Conservation (phyloP, 1,140 invertebrate genomes). For the Lordiphosa stackelbergi region DNA sequence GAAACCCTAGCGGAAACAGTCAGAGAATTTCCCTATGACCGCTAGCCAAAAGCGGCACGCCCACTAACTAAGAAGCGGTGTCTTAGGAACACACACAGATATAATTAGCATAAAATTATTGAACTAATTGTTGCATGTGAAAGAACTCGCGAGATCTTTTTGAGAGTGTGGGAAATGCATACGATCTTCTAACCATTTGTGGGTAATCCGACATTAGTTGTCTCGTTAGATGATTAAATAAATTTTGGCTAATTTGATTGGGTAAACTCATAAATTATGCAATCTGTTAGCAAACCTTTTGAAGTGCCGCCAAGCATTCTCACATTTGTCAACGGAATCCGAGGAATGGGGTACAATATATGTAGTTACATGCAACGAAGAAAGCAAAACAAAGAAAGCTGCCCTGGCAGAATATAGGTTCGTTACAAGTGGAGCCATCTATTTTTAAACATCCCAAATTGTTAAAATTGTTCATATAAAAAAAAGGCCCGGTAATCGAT, state of each 20-base stretch:
- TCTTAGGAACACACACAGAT: slow-evolving; percentile 45
- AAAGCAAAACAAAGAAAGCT: too few relatives aligned
- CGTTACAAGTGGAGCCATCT: too few relatives aligned
- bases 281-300: slow-evolving; percentile 45
- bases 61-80: slow-evolving; percentile 28
- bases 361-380: too few relatives aligned
- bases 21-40: slow-evolving; percentile 56
- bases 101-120: slow-evolving; percentile 72
- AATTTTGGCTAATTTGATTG: slow-evolving; percentile 64
- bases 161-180: slow-evolving; percentile 59
- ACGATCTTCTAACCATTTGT: slow-evolving; percentile 32
- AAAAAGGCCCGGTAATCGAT: too few relatives aligned
- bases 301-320: slow-evolving; percentile 58
- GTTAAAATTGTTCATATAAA: too few relatives aligned
- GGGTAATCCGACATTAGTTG: slow-evolving; percentile 30
- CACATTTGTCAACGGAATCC: slow-evolving; percentile 61
- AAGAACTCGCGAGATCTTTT: slow-evolving; percentile 4
- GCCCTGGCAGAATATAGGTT: too few relatives aligned
- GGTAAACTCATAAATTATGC: slow-evolving; percentile 62
- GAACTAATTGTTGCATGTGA: slow-evolving; percentile 65
- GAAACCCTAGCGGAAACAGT: slow-evolving; percentile 1
- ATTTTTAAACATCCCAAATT: too few relatives aligned
- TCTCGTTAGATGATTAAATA: slow-evolving; percentile 39
- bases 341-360: too few relatives aligned
- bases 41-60: slow-evolving; percentile 44